These are phyloP conservation scores for Diadegma fenestrale DNA, from an alignment of 2,888 invertebrate genomes.

Conservation along the genomic window DNA sequence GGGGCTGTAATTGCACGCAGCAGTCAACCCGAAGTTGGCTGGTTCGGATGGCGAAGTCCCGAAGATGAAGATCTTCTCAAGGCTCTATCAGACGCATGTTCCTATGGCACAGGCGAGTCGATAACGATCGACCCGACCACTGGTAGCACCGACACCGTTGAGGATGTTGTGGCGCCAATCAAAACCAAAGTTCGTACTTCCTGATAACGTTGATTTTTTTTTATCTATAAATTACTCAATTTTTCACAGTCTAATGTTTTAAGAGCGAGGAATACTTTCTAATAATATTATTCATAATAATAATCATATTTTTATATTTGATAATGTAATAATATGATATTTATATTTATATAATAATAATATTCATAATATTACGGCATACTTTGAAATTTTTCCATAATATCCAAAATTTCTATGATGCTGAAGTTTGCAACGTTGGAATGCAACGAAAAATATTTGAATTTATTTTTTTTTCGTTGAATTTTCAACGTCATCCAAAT, in stretches of 20 bases:
- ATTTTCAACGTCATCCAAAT: no score
- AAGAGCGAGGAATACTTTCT: no score
- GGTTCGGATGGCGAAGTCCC: slow-evolving; percentile 96
- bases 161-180: slow-evolving; percentile 74
- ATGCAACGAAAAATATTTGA: no score
- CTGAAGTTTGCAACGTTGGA: no score
- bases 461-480: no score
- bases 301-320: no score
- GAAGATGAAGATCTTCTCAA: slow-evolving; percentile 96
- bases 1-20: slow-evolving; percentile 97
- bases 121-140: slow-evolving; percentile 82
- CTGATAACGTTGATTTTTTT: no score
- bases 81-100: slow-evolving; percentile 93
- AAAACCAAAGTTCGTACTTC: slow-evolving; percentile 76
- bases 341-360: no score
- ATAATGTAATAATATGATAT: no score
- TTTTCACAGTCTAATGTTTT: background rate
- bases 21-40: slow-evolving; percentile 98
- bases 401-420: background rate
- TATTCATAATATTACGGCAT: background rate
- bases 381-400: background rate
- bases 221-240: background rate
- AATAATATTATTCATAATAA: no score
- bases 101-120: slow-evolving; percentile 88
- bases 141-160: slow-evolving; percentile 76